Evolutionary conservation across 2,888 invertebrate species (phyloP), one percentile per base, ranked within the genome.

Genomic region (Tachystola acroxantha): DNA sequence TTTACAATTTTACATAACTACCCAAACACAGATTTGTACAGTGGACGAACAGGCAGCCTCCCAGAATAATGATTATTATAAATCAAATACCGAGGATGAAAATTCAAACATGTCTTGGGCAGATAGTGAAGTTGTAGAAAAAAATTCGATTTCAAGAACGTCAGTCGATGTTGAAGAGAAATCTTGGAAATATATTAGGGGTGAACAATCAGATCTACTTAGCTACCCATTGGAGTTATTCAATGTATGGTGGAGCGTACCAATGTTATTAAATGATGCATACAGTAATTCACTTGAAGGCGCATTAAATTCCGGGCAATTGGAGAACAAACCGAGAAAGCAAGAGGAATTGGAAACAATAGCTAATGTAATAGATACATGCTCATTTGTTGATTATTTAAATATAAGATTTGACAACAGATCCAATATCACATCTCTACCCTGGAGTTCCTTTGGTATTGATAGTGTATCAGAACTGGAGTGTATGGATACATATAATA

Each of bases 1-100:
- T 55, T 74, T 95, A 43, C 94, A 95, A 60, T 94, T 92, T 71
- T 91, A 91, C 68, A 76, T 91, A 48, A 80, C 89, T 42, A 90
- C 90, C 35, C n/a, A 20, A 5, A 11, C 20, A 32, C 2, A 22
- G n/a, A 11, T 10, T 67, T 40, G 53, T 34, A 54, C 39, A 32
- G 41, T 22, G 20, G 13, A 11, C 19, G 39, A 60, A 12, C 59
- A 65, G 45, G 43, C 36, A 22, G 43, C 40, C 28, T 54, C 60
- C 11, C 64, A 72, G 45, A 61, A 51, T 35, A 45, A 45, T 34
- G 71, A 75, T 33, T 37, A 45, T 32, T 48, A 46, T 38, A 59
- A 56, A 43, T 34, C 37, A 3, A 57, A 58, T 43, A 46, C 63
- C 34, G 72, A 76, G 46, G 79, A 84, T 50, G 85, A 86, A 56